These are phyloP conservation scores for Disparrhopalites patrizii DNA, from an alignment of 2,888 invertebrate genomes.

Conservation along the genomic window DNA sequence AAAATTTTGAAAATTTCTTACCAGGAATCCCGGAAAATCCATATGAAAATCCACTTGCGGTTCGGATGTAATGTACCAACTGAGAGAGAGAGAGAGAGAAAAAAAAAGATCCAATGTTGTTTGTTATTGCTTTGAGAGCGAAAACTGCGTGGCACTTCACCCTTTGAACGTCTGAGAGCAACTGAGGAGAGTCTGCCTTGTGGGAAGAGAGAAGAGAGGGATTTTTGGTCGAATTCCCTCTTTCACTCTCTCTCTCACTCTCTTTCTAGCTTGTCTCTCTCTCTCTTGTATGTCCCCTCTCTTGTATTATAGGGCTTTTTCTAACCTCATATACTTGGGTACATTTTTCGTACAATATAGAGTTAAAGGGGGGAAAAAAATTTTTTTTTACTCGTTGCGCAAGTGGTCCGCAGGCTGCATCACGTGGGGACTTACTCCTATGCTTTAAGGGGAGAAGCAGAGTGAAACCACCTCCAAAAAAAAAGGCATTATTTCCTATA, in stretches of 20 bases:
- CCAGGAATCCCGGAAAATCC: neutral
- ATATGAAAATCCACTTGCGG: neutral
- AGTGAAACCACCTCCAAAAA: conserved; percentile 18
- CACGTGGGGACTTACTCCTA: conserved; percentile 23
- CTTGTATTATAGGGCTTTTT: too few relatives aligned
- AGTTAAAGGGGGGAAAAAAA: neutral
- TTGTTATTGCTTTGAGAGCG: too few relatives aligned
- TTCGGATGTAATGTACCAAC: too few relatives aligned
- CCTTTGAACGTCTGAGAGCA: conserved; percentile 1
- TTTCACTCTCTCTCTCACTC: too few relatives aligned
- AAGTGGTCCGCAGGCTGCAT: conserved; percentile 12
- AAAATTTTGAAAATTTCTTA: neutral
- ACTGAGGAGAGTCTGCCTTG: conserved; percentile 2
- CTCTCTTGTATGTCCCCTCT: too few relatives aligned
- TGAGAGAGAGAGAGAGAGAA: neutral
- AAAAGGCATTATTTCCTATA: too few relatives aligned
- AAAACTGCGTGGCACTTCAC: conserved; percentile 14
- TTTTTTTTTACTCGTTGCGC: conserved; percentile 20
- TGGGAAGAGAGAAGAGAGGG: too few relatives aligned
- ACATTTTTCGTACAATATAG: too few relatives aligned
- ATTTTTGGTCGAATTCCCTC: too few relatives aligned
- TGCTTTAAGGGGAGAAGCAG: conserved; percentile 10
- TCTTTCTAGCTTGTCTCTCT: too few relatives aligned
- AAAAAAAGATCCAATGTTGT: too few relatives aligned
- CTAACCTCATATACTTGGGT: too few relatives aligned